A percentile compares a stretch with the other conserved stretches of the same genome.
Evolutionary conservation across 2,888 invertebrate species (phyloP).

Genomic region (Eudemis profundana): DNA sequence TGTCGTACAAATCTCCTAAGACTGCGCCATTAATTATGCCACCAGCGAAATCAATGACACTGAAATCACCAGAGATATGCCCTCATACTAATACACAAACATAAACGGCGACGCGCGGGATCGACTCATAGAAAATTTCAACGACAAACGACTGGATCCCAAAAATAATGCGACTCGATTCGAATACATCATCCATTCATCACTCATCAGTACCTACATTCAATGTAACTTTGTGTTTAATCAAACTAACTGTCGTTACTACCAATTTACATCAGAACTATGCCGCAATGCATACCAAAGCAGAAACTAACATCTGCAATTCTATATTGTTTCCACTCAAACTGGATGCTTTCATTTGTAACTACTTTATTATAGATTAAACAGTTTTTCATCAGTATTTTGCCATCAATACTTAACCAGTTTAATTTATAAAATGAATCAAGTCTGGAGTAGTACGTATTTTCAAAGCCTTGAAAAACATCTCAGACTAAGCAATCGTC

Average conservation of each 20-base stretch:
- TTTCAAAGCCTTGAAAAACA: constrained; percentile 13
- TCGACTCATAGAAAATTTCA: too few relatives aligned
- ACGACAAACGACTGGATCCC: too few relatives aligned
- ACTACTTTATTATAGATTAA: not conserved
- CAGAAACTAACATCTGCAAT: not conserved
- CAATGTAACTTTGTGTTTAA: not conserved
- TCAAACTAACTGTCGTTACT: not conserved
- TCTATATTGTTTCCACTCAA: too few relatives aligned
- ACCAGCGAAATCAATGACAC: too few relatives aligned
- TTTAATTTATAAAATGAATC: constrained; percentile 9
- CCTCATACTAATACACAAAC: too few relatives aligned
- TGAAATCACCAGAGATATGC: too few relatives aligned
- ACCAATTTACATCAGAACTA: not conserved
- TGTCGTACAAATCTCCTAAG: too few relatives aligned
- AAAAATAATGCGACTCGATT: too few relatives aligned
- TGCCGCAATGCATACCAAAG: not conserved
- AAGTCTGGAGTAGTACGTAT: constrained; percentile 2
- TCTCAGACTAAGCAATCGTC: not conserved
- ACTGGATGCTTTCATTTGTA: too few relatives aligned
- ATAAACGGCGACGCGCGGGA: too few relatives aligned
- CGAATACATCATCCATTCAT: not conserved
- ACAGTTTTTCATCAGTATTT: not conserved
- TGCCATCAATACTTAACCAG: not conserved
- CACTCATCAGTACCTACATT: not conserved
- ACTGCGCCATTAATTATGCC: too few relatives aligned